Evolutionary conservation across 2,888 invertebrate genomes (phyloP).

Genomic region (Yponomeuta plumbellus): DNA sequence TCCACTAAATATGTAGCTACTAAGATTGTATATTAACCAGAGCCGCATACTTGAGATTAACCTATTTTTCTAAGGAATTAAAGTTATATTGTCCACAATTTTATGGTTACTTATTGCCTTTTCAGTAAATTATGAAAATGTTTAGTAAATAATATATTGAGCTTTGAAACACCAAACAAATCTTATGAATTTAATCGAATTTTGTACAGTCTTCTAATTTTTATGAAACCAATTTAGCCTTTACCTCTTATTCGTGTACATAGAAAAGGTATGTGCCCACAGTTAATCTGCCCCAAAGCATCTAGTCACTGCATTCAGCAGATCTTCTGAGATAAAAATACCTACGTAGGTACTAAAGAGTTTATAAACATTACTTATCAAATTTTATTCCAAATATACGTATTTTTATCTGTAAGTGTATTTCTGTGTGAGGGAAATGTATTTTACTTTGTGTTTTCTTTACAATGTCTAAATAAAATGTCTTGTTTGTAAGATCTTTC

Average conservation of each 20-base stretch:
- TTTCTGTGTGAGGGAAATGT: conserved; percentile 51
- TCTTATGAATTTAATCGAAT: conserved; percentile 61
- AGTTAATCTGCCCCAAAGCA: conserved; percentile 35
- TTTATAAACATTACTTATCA: conserved; percentile 48
- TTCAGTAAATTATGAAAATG: background rate
- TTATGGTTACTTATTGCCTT: background rate
- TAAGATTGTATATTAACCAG: too few relatives aligned
- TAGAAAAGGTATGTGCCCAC: conserved; percentile 34
- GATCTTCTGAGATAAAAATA: conserved; percentile 26
- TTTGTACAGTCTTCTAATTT: conserved; percentile 38
- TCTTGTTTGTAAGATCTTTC: conserved; percentile 56
- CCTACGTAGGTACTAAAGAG: conserved; percentile 30
- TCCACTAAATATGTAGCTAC: too few relatives aligned
- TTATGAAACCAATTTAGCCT: background rate
- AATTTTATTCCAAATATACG: conserved; percentile 66
- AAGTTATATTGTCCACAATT: background rate
- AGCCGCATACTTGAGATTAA: too few relatives aligned
- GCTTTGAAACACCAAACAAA: conserved; percentile 60
- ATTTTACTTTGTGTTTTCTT: conserved; percentile 67
- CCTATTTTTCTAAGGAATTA: background rate
- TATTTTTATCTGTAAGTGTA: conserved; percentile 68
- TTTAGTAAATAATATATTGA: conserved; percentile 30
- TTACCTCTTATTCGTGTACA: background rate
- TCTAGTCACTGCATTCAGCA: conserved; percentile 26
- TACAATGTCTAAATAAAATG: conserved; percentile 71